Base-by-base conservation (phyloP, 1,140 invertebrate genomes). In the Carcinoscorpius rotundicauda region DNA sequence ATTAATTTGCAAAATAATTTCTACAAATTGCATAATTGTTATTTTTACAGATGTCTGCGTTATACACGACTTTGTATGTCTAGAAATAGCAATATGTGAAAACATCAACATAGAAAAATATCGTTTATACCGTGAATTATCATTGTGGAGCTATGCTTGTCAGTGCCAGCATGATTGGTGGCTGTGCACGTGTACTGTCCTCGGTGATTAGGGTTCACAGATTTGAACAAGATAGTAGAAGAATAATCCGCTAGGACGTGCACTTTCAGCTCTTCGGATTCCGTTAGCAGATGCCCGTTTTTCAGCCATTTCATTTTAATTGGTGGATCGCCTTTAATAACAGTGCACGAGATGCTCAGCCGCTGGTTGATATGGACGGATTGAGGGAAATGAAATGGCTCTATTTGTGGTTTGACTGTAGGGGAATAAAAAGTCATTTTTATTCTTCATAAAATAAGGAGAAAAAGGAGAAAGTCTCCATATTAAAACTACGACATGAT, bases 281-380 rank as follows among this genome's bases (percentile, higher is more conserved):
- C 60, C 49, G 57, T 52, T 63, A 71, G 65, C 9, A 51, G 59
- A n/a, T 52, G 51, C 2, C 71, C 71, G 75, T 79, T 77, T 76
- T 75, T 78, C 4, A 71, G 72, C 72, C 72, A 73, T 50, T 68
- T 59, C n/a, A 72, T 73, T 49, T 62, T n/a, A 29, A 70, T 62
- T 2, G 90, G 90, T 68, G 84, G 82, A 78, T 89, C 87, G 71
- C 87, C 87, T 73, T 85, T 83, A 75, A 86, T 87, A 70, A 92
- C 87, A 70, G 87, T 87, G 80, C 90, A 93, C 70, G 91, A 84
- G 73, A 89, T 85, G 73, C 87, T 84, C 64, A 89, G 89, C 74
- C 89, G 83, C 82, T 89, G 87, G 75, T 87, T 88, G 80, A 89
- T 87, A 75, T 85, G 85, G 73, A 90, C 83, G 73, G 86, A 86